These are phyloP conservation scores for Ormia ochracea DNA, from an alignment of 2,888 invertebrate species.

Conservation along the genomic window DNA sequence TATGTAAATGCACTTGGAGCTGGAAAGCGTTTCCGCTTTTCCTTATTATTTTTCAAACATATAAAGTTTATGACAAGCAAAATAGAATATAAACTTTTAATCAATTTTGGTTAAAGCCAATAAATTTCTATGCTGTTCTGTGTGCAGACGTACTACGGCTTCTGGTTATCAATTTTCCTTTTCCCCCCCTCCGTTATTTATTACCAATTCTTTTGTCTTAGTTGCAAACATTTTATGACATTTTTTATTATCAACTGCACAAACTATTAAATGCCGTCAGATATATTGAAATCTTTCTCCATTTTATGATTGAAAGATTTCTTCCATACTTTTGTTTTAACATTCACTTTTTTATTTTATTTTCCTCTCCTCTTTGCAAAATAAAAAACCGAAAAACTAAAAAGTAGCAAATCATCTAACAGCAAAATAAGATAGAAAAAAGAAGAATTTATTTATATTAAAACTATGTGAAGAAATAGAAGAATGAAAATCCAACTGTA, in stretches of 20 bases:
- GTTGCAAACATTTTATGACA: slow-evolving; percentile 61
- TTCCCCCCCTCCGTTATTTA: too few species aligned
- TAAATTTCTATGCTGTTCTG: slow-evolving; percentile 51
- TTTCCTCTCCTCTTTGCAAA: too few species aligned
- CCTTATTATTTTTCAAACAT: slow-evolving; percentile 17
- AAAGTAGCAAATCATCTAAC: slow-evolving; percentile 48
- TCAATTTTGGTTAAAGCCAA: slow-evolving; percentile 57
- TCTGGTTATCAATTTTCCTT: background rate
- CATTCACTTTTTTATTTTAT: too few species aligned
- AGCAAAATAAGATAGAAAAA: slow-evolving; percentile 26
- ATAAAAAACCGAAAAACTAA: background rate
- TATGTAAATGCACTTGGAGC: background rate
- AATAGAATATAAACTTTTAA: slow-evolving; percentile 46
- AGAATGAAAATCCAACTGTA: slow-evolving; percentile 42
- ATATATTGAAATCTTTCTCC: slow-evolving; percentile 53
- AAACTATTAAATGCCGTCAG: slow-evolving; percentile 59
- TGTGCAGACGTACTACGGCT: background rate
- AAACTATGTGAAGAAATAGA: slow-evolving; percentile 22
- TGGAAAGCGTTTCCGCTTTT: background rate
- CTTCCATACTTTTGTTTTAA: slow-evolving; percentile 47
- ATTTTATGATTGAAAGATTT: slow-evolving; percentile 58
- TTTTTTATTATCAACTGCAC: slow-evolving; percentile 54
- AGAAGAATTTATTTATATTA: slow-evolving; percentile 33
- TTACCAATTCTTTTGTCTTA: slow-evolving; percentile 57
- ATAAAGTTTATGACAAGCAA: slow-evolving; percentile 29